These are phyloP conservation scores for Orchesella cincta DNA, from an alignment of 1,140 invertebrate genomes.

Conservation along the genomic window DNA sequence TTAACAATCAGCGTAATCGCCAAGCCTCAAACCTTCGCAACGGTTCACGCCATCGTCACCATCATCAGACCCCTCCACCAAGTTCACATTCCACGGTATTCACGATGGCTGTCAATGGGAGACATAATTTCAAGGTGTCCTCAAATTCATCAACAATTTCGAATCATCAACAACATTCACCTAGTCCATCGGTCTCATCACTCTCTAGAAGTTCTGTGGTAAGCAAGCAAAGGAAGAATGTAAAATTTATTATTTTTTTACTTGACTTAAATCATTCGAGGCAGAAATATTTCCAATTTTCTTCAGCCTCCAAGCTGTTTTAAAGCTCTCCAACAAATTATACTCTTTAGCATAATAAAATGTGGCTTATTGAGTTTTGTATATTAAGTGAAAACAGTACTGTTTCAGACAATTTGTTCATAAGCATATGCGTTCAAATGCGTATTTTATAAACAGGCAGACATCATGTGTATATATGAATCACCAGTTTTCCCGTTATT, in stretches of 20 bases:
- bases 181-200: conserved; percentile 47
- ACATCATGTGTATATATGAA: too few species aligned
- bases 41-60: conserved; percentile 26
- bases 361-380: too few species aligned
- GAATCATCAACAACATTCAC: conserved; percentile 34
- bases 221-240: too few species aligned
- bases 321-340: too few species aligned
- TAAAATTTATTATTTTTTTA: too few species aligned
- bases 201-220: conserved; percentile 46
- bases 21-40: neutral
- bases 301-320: too few species aligned
- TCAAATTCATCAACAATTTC: conserved; percentile 6
- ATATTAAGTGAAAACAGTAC: too few species aligned
- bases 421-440: too few species aligned
- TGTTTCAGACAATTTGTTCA: too few species aligned
- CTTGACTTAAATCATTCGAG: too few species aligned
- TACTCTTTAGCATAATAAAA: neutral
- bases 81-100: conserved; percentile 33
- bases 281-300: too few species aligned
- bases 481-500: conserved; percentile 42
- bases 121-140: neutral
- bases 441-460: too few species aligned
- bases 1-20: conserved; percentile 37
- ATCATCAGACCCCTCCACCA: conserved; percentile 21
- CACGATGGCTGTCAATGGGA: conserved; percentile 26